These are phyloP conservation scores for Julus scandinavius DNA, from an alignment of 2,888 invertebrate genomes.

Conservation along the genomic window DNA sequence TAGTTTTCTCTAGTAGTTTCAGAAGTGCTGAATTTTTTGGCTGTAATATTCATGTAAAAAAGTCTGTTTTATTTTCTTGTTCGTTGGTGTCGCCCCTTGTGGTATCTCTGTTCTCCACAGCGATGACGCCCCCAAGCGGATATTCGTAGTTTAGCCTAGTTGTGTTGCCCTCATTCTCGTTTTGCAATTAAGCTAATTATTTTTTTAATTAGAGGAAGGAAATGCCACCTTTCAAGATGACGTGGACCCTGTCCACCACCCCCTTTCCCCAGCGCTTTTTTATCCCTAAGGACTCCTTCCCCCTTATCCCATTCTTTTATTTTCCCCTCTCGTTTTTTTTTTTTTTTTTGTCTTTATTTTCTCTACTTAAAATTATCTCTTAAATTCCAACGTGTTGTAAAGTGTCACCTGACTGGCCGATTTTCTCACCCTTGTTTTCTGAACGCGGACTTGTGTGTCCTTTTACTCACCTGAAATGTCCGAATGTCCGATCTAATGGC, in stretches of 20 bases:
- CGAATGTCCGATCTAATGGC: background rate
- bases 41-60: too few species aligned
- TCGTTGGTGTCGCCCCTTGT: background rate
- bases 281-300: background rate
- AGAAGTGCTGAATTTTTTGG: too few species aligned
- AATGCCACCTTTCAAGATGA: slow-evolving; percentile 20
- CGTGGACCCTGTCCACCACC: background rate
- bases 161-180: background rate
- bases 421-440: slow-evolving; percentile 4
- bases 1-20: too few species aligned
- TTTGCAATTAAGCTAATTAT: slow-evolving; percentile 12
- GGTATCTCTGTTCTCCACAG: background rate
- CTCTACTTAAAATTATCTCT: slow-evolving; percentile 10
- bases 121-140: background rate
- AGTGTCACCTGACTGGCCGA: background rate
- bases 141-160: background rate
- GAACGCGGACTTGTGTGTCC: background rate
- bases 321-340: background rate
- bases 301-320: background rate
- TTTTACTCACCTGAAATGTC: slow-evolving; percentile 14
- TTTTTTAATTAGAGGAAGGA: slow-evolving; percentile 25
- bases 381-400: slow-evolving; percentile 11
- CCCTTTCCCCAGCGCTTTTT: background rate
- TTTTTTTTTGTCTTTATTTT: background rate
- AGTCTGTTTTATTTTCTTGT: background rate